phyloP scores from a whole-genome alignment of 1,140 invertebrate genomes.

The Nasonia giraulti region DNA sequence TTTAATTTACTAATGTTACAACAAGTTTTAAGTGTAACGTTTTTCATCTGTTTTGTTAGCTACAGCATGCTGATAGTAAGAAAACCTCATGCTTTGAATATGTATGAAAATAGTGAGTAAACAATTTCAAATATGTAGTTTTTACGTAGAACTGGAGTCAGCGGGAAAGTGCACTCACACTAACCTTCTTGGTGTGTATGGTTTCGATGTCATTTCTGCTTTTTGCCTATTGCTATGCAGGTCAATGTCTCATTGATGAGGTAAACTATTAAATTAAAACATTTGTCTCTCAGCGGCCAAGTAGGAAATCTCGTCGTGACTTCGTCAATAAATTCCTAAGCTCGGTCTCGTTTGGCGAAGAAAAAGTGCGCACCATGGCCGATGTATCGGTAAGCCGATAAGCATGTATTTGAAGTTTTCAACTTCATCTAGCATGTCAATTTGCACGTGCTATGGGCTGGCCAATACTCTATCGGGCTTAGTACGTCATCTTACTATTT shows the following conservation, averaged over 20 bases:
- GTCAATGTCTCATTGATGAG: constrained; percentile 23
- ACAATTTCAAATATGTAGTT: not conserved
- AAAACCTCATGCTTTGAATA: too few relatives aligned
- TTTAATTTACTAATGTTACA: constrained; percentile 17
- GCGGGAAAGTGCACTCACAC: not conserved
- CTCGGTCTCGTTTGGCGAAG: too few relatives aligned
- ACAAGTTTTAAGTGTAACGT: not conserved
- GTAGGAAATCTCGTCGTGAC: too few relatives aligned
- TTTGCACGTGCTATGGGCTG: too few relatives aligned
- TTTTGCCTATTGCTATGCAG: constrained; percentile 14
- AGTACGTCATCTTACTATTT: too few relatives aligned
- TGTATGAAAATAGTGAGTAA: not conserved
- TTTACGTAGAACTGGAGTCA: not conserved
- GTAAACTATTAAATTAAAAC: not conserved
- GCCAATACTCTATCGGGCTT: not conserved
- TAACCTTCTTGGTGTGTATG: not conserved
- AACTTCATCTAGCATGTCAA: too few relatives aligned
- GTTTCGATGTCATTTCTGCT: not conserved
- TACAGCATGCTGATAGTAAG: constrained; percentile 14
- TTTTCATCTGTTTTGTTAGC: constrained; percentile 10
- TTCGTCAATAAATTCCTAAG: too few relatives aligned
- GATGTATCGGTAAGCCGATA: too few relatives aligned
- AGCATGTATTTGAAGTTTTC: too few relatives aligned
- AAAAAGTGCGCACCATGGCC: too few relatives aligned
- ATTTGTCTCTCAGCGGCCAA: not conserved